A percentile compares a stretch with the other conserved stretches of the same genome.
Conservation (phyloP, 2,888 invertebrate genomes). For the Meta bourneti region DNA sequence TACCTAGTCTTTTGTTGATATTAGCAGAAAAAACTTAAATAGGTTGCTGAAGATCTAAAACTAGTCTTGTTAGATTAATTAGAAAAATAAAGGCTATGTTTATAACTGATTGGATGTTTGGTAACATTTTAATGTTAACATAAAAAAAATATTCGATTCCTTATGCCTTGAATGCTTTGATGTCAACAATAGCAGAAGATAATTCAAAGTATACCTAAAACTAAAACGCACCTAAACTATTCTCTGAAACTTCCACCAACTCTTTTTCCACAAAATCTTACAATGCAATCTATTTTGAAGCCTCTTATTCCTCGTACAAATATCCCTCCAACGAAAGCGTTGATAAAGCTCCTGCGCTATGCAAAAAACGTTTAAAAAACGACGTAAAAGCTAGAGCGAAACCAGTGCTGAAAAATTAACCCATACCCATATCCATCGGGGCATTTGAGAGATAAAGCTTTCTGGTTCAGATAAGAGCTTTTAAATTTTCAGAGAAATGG, state of each 20-base stretch:
- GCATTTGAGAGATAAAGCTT: constrained; percentile 50
- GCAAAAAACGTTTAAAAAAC: neutral
- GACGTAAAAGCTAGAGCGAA: constrained; percentile 5
- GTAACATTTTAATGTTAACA: too few species aligned
- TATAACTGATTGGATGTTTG: too few species aligned
- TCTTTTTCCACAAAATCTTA: neutral
- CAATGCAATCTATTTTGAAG: neutral
- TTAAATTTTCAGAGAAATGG: constrained; percentile 60
- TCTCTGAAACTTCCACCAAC: neutral
- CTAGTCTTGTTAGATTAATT: too few species aligned
- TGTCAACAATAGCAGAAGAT: too few species aligned
- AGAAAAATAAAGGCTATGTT: too few species aligned
- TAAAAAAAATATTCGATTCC: too few species aligned
- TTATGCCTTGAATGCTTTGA: too few species aligned
- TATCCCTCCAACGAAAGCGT: neutral
- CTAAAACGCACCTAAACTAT: neutral
- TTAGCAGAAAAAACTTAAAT: too few species aligned
- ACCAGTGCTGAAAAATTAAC: constrained; percentile 21
- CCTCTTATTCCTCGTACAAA: neutral
- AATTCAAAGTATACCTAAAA: neutral
- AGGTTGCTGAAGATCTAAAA: too few species aligned
- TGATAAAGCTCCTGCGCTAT: neutral
- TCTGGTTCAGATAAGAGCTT: constrained; percentile 42
- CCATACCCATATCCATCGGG: neutral
- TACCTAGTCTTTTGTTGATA: too few species aligned